Percentiles rank a stretch among this genome's conserved stretches.
Evolutionary conservation across 2,888 invertebrate genomes (phyloP).

Genomic region (Mythimna vitellina): DNA sequence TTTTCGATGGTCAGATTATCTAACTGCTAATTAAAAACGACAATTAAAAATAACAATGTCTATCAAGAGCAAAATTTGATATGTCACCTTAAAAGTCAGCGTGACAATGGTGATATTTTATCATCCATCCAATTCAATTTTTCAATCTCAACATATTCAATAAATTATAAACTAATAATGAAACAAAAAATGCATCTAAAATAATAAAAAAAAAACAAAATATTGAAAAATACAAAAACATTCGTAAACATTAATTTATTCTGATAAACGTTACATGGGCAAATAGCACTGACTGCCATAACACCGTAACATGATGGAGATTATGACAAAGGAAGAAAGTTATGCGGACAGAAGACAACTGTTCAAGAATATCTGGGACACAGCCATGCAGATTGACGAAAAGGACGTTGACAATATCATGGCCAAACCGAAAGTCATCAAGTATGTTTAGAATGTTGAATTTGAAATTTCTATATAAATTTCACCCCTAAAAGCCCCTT

Average conservation of each 20-base stretch:
- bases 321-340: constrained; percentile 78
- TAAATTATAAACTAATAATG: not conserved
- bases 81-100: not conserved
- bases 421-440: constrained; percentile 83
- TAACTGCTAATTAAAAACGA: no score
- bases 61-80: not conserved
- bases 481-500: no score
- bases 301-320: constrained; percentile 59
- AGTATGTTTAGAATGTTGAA: constrained; percentile 67
- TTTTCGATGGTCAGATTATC: no score
- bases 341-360: constrained; percentile 80
- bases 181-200: constrained; percentile 36
- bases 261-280: not conserved
- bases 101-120: constrained; percentile 23
- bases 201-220: constrained; percentile 4
- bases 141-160: not conserved
- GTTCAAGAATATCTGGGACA: constrained; percentile 84
- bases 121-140: not conserved
- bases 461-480: no score
- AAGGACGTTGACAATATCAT: constrained; percentile 72
- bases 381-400: constrained; percentile 75
- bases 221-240: not conserved
- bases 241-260: not conserved
- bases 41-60: no score
- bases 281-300: not conserved